These are phyloP conservation scores for Malaclemys terrapin DNA, from an alignment of 2,113 vertebrate genomes.

Conservation along the genomic window DNA sequence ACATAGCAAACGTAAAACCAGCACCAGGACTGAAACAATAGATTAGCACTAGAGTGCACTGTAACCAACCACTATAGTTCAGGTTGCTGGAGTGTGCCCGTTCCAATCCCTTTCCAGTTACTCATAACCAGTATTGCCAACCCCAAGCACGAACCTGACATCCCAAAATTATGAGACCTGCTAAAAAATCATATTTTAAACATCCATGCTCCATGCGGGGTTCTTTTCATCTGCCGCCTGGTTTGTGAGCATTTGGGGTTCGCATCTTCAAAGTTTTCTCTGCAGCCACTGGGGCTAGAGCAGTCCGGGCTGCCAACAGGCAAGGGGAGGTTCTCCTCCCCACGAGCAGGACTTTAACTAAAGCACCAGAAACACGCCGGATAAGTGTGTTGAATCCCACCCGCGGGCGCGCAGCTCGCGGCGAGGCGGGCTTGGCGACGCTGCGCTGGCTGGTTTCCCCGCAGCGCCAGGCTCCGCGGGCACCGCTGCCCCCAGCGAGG, in stretches of 20 bases:
- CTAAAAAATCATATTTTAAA: not conserved
- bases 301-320: too few relatives aligned
- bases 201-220: too few relatives aligned
- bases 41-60: not conserved
- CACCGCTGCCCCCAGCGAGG: too few relatives aligned
- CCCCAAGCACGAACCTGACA: not conserved
- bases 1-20: not conserved
- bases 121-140: not conserved
- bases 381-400: too few relatives aligned
- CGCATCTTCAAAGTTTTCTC: not conserved
- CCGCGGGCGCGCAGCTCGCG: too few relatives aligned
- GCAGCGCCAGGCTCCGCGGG: too few relatives aligned
- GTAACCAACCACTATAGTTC: not conserved
- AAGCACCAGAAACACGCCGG: too few relatives aligned
- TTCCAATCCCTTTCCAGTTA: not conserved
- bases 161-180: too few relatives aligned
- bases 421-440: too few relatives aligned
- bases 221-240: not conserved
- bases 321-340: rapidly evolving
- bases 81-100: not conserved
- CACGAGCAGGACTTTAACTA: too few relatives aligned
- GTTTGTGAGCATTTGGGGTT: not conserved
- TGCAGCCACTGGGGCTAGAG: rapidly evolving
- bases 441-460: too few relatives aligned
- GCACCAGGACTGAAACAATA: not conserved